phyloP scores from a whole-genome alignment of 1,140 invertebrate species.

The Papilio helenus region DNA sequence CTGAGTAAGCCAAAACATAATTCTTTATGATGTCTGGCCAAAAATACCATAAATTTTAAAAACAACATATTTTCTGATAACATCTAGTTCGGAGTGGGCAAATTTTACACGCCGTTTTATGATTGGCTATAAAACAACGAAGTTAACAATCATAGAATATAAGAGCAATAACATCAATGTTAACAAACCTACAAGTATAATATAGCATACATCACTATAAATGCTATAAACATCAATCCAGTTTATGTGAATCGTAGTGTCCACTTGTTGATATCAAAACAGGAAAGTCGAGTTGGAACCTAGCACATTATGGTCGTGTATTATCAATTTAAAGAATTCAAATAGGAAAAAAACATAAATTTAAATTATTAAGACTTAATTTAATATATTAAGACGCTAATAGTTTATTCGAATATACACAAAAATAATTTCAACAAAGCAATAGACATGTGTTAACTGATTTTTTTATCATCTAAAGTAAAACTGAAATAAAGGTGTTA shows the following conservation, averaged over 20 bases:
- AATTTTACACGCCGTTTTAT: no score
- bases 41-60: no score
- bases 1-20: no score
- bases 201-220: background rate
- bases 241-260: background rate
- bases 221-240: background rate
- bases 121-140: background rate
- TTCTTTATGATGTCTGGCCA: no score
- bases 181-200: background rate
- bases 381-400: background rate
- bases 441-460: no score
- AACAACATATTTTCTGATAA: no score
- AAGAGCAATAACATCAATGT: background rate
- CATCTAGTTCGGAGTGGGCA: no score
- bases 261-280: constrained; percentile 15
- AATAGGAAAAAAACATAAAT: background rate
- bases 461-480: no score
- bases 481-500: no score
- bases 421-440: background rate
- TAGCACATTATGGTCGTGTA: background rate
- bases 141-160: background rate
- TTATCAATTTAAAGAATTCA: background rate
- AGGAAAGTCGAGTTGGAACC: constrained; percentile 25
- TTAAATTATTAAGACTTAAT: background rate
- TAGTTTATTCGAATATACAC: background rate